Conservation (phyloP, 2,888 invertebrate genomes). For the Leptarthrus brevirostris region DNA sequence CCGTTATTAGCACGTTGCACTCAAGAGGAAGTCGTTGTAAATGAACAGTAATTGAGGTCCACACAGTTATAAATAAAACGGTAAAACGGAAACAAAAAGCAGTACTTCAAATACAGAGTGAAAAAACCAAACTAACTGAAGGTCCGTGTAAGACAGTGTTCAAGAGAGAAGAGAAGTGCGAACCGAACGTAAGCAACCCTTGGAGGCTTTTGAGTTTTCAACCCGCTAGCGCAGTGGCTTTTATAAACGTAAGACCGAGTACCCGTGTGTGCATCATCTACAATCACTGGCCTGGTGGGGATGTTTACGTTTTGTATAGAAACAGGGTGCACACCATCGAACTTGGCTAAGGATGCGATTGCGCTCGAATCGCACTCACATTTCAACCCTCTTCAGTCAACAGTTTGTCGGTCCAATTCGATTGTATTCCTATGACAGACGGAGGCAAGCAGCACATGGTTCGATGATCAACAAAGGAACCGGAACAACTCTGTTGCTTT, state of each 20-base stretch:
- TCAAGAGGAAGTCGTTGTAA: slow-evolving; percentile 11
- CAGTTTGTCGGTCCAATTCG: slow-evolving; percentile 51
- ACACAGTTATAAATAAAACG: slow-evolving; percentile 40
- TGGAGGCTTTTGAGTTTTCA: slow-evolving; percentile 68
- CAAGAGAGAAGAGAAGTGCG: slow-evolving; percentile 69
- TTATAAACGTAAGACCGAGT: slow-evolving; percentile 60
- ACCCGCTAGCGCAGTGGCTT: slow-evolving; percentile 62
- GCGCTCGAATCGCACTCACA: slow-evolving; percentile 2
- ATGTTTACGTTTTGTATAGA: slow-evolving; percentile 51
- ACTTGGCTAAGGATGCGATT: slow-evolving; percentile 1
- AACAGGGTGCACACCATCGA: slow-evolving; percentile 16
- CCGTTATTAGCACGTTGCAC: slow-evolving; percentile 20
- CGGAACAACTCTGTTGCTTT: slow-evolving; percentile 52
- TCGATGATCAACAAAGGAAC: slow-evolving; percentile 56
- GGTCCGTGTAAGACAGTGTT: slow-evolving; percentile 64
- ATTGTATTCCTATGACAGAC: slow-evolving; percentile 44
- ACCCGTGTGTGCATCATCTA: slow-evolving; percentile 20
- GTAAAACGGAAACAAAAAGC: slow-evolving; percentile 37
- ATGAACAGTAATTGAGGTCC: slow-evolving; percentile 23
- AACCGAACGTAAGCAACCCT: slow-evolving; percentile 69
- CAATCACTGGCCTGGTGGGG: slow-evolving; percentile 48
- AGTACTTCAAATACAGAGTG: slow-evolving; percentile 42
- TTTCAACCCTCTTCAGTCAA: slow-evolving; percentile 8
- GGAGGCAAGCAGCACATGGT: slow-evolving; percentile 55
- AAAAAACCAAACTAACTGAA: slow-evolving; percentile 46